Evolutionary conservation across 2,888 invertebrate genomes (phyloP).

Genomic region (Mythimna albipuncta): DNA sequence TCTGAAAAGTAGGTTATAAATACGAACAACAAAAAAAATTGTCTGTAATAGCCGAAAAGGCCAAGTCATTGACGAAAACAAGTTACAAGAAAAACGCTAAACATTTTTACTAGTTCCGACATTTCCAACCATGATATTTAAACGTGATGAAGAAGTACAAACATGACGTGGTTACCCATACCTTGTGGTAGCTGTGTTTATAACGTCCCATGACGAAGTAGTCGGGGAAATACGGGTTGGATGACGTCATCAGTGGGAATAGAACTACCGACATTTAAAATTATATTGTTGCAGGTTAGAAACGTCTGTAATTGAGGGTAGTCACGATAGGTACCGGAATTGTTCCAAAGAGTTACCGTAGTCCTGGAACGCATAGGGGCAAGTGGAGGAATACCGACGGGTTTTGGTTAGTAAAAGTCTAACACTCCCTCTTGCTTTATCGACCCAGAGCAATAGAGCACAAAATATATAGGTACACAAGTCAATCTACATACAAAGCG

Average conservation of each 20-base stretch:
- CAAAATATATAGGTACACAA: no score
- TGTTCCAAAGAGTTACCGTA: no score
- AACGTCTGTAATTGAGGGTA: conserved; percentile 14
- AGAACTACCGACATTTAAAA: conserved; percentile 28
- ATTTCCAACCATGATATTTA: background rate
- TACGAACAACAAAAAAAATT: background rate
- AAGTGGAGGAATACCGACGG: no score
- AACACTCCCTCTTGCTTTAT: no score
- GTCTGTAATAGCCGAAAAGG: background rate
- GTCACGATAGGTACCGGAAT: background rate
- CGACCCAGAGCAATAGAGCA: no score
- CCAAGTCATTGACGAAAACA: conserved; percentile 18
- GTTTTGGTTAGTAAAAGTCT: no score
- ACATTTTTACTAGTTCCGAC: conserved; percentile 1
- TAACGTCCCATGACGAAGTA: conserved; percentile 29
- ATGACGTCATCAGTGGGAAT: conserved; percentile 44
- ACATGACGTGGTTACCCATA: conserved; percentile 28
- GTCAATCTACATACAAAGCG: no score
- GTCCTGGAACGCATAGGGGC: no score
- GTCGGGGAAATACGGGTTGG: conserved; percentile 18
- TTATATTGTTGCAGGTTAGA: conserved; percentile 14
- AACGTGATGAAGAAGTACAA: conserved; percentile 13
- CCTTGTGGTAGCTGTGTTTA: conserved; percentile 16
- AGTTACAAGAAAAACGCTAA: conserved; percentile 16
- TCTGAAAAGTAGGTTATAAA: background rate